Percentiles rank a stretch among this genome's conserved stretches.
These are phyloP conservation scores for Julus scandinavius DNA, from an alignment of 2,888 invertebrate species.

Conservation along the genomic window DNA sequence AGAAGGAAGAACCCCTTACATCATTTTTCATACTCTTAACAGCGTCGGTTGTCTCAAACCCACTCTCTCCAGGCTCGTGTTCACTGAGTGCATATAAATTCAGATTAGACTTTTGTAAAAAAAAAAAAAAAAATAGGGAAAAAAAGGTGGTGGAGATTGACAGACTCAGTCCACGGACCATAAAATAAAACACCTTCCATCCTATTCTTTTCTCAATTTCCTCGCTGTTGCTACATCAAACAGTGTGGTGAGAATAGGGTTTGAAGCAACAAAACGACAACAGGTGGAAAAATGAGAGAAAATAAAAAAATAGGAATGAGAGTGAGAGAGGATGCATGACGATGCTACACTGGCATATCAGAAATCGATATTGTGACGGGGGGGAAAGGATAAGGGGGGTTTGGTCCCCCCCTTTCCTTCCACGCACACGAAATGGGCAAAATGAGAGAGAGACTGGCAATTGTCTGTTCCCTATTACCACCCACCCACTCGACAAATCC, in stretches of 20 bases:
- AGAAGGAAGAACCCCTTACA: not conserved
- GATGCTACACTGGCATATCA: constrained; percentile 15
- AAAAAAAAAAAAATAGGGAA: not conserved
- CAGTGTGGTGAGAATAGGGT: constrained; percentile 42
- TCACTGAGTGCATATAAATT: constrained; percentile 30
- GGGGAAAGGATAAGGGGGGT: not conserved
- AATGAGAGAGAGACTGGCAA: constrained; percentile 17
- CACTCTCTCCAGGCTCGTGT: constrained; percentile 18
- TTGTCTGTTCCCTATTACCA: not conserved
- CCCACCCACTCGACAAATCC: constrained; percentile 41
- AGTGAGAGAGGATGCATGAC: constrained; percentile 24
- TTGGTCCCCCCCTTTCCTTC: not conserved
- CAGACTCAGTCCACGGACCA: constrained; percentile 39
- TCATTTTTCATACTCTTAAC: constrained; percentile 38
- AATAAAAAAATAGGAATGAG: not conserved
- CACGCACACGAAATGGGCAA: not conserved
- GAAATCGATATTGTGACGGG: constrained; percentile 35
- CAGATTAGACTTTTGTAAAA: constrained; percentile 1
- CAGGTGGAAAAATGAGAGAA: constrained; percentile 42
- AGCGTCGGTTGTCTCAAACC: constrained; percentile 22
- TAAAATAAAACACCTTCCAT: constrained; percentile 42
- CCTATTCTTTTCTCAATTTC: constrained; percentile 35
- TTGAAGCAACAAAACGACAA: constrained; percentile 35
- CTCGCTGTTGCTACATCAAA: constrained; percentile 9
- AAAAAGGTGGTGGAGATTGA: not conserved